Base-by-base conservation (phyloP, 2,113 vertebrate genomes). In the Micronycteris hirsuta region DNA sequence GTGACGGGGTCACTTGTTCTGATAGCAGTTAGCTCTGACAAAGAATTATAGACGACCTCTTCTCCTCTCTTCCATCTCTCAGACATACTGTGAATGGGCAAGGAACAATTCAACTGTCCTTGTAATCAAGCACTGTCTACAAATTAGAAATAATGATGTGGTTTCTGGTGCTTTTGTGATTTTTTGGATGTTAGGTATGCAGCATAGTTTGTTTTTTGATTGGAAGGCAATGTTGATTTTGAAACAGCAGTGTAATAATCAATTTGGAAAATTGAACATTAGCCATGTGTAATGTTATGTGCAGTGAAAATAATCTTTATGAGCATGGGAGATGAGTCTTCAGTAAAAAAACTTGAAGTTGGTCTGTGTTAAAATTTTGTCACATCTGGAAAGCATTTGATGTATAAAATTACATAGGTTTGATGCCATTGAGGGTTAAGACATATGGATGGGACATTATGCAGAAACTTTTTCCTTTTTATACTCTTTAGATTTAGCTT, bases 351-450 rank as follows among this genome's bases (percentile, higher is more conserved):
- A 43, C 41, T 88, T 93, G 92, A 93, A 45, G 92, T 95, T 92
- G 67, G 36, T 92, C 81, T 94, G 43, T 77, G 81, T 91, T 96
- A 96, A 94, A 89, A 83, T 91, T 96, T 76, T 96, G 73, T 93
- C 92, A 91, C 96, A 97, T 98, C 97, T 97, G 95, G 97, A 97
- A 97, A 49, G 78, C 95, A 97, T 94, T 96, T 93, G 82, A 88
- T 76, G 19, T 95, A 65, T 93, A 94, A 95, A 92, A 97, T 96
- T 93, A 89, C 88, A 94, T 89, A 96, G 85, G 68, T 96, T 96
- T 96, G 95, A 93, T 96, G 96, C 78, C 86, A 92, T 86, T 89
- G 68, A 93, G 63, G 63, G 74, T 92, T 97, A 96, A 93, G 95
- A 91, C 94, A 93, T 92, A 96, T 91, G 94, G 92, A 96, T 94